Evolutionary conservation across 2,113 vertebrate species (phyloP), one percentile per base, ranked within the genome.

Genomic region (Gallinago undulata): DNA sequence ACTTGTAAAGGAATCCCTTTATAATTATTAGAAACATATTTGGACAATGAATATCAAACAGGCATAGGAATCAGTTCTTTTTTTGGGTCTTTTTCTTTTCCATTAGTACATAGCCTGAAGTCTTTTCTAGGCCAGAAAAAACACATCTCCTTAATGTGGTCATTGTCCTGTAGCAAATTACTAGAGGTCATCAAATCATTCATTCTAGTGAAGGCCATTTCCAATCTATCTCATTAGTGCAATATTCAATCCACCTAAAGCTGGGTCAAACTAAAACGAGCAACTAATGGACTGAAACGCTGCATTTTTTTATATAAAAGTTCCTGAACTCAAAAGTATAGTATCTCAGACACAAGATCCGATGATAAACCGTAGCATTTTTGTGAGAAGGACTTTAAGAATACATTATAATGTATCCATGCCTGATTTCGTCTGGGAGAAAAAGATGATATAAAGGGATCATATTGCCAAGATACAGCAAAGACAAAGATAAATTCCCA

Each of bases 201-300:
- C 95, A 90, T 96, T 96, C 85, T 78, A 93, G 77, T 87, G 80
- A 97, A 97, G 92, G 87, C 93, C 80, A 89, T 97, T 97, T 96
- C 73, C 83, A 89, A 93, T 95, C 89, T 82, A 78, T 91, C 82
- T 96, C 95, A 96, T 97, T 97, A 96, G 83, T 87, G 79, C 84
- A 96, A 95, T 92, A 93, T 87, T 95, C 95, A 90, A 64, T 96
- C 41, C 83, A 94, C 81, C 89, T 95, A 96, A 93, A 94, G 90
- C 79, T 78, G 79, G 73, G 59, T 96, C 94, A 96, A 74, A 85
- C 69, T 94, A 78, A 97, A 94, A 76, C 78, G 84, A 94, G 77
- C 82, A 97, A 90, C 89, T 97, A 97, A 97, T 94, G 92, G 90
- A 85, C 90, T 94, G 94, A 94, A 95, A 94, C 90, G 66, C 53